phyloP scores from a whole-genome alignment of 1,140 invertebrate genomes.

The Zelostemma sp. region DNA sequence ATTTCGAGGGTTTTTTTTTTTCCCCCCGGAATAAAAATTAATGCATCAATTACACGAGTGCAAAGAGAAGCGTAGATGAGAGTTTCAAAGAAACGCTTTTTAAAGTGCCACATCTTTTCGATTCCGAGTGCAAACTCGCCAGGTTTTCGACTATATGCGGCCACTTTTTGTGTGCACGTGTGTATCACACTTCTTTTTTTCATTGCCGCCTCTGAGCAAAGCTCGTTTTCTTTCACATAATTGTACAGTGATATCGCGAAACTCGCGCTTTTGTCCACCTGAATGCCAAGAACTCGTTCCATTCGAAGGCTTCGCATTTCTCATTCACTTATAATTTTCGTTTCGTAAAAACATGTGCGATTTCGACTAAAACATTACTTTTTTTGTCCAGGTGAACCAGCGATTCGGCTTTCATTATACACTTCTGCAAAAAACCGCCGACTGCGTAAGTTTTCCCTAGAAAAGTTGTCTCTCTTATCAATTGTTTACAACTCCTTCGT shows the following conservation, averaged over 20 bases:
- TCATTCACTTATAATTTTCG: slow-evolving; percentile 48
- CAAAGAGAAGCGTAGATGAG: not conserved
- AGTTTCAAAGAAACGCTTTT: slow-evolving; percentile 8
- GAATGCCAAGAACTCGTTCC: slow-evolving; percentile 37
- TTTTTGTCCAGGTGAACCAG: no score
- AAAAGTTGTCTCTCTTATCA: no score
- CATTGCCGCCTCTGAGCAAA: slow-evolving; percentile 52
- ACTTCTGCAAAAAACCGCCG: no score
- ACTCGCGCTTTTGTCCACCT: slow-evolving; percentile 48
- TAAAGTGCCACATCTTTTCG: slow-evolving; percentile 28
- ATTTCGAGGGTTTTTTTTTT: slow-evolving; percentile 10
- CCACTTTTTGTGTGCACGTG: slow-evolving; percentile 51
- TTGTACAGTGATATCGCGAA: slow-evolving; percentile 59
- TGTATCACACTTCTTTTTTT: slow-evolving; percentile 52
- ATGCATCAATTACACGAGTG: slow-evolving; percentile 11
- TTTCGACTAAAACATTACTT: no score
- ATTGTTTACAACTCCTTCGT: no score
- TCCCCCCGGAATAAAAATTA: not conserved
- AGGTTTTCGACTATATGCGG: slow-evolving; percentile 49
- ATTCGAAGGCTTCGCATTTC: slow-evolving; percentile 35
- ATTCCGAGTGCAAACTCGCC: slow-evolving; percentile 30
- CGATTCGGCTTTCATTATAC: no score
- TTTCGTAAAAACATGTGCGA: no score
- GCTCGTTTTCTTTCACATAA: slow-evolving; percentile 63
- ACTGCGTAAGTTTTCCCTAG: no score